phyloP scores from a whole-genome alignment of 2,113 vertebrate species.

The Salvelinus namaycush region DNA sequence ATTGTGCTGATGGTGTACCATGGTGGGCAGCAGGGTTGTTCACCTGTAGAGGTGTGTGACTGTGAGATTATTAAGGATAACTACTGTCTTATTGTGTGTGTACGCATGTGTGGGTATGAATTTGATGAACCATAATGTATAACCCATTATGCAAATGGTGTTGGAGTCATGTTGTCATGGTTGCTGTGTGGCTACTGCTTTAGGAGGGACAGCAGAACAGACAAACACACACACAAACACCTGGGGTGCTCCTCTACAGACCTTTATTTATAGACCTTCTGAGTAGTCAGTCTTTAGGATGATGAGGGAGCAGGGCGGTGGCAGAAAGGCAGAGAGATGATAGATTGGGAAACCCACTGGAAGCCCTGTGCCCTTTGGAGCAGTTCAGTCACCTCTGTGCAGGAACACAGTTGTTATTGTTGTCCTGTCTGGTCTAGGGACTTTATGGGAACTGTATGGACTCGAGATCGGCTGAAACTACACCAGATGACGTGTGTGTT shows the following conservation, averaged over 20 bases:
- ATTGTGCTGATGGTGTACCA: not conserved
- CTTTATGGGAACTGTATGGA: not conserved
- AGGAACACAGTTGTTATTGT: not conserved
- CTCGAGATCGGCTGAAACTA: not conserved
- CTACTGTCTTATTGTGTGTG: too few relatives aligned
- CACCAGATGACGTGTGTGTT: not conserved
- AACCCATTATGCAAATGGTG: not conserved
- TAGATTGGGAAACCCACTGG: not conserved
- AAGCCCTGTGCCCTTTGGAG: not conserved
- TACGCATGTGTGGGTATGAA: not conserved
- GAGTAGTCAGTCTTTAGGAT: not conserved
- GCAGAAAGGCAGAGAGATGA: not conserved
- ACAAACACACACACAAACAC: not conserved
- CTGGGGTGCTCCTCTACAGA: not conserved
- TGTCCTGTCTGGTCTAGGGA: not conserved
- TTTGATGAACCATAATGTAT: too few relatives aligned
- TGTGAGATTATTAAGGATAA: not conserved
- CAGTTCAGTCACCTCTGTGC: not conserved
- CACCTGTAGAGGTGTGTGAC: not conserved
- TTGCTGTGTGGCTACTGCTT: too few relatives aligned
- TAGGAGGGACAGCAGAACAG: too few relatives aligned
- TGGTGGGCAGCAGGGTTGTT: not conserved
- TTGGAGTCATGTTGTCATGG: too few relatives aligned
- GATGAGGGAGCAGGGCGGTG: not conserved
- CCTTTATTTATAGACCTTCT: not conserved